These are phyloP conservation scores for Cylindroiulus punctatus DNA, from an alignment of 2,888 invertebrate genomes.

Conservation along the genomic window DNA sequence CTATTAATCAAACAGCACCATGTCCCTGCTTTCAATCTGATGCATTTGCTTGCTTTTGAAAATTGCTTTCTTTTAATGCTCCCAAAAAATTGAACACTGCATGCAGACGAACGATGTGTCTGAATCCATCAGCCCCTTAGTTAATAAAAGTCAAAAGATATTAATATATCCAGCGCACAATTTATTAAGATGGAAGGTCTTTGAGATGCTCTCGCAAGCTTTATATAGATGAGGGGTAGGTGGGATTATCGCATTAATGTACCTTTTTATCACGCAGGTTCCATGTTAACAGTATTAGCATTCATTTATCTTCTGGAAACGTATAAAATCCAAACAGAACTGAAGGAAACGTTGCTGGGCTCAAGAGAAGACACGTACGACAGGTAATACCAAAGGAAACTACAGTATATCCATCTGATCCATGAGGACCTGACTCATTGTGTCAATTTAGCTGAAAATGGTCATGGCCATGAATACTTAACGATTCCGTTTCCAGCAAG, in stretches of 20 bases:
- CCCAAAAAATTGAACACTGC: not conserved
- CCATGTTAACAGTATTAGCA: constrained; percentile 39
- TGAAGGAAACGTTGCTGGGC: constrained; percentile 47
- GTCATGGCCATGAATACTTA: not conserved
- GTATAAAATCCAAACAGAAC: constrained; percentile 10
- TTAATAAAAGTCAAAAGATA: constrained; percentile 5
- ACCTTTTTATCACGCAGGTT: not conserved
- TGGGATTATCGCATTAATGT: not conserved
- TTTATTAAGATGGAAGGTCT: not conserved
- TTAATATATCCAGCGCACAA: not conserved
- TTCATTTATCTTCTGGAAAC: constrained; percentile 46
- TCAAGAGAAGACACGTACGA: constrained; percentile 48
- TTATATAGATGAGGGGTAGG: not conserved
- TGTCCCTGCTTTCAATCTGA: too few relatives aligned
- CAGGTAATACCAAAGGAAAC: constrained; percentile 26
- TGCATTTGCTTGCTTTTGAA: too few relatives aligned
- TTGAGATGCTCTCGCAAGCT: not conserved
- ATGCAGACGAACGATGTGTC: not conserved
- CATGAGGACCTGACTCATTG: not conserved
- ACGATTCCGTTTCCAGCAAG: not conserved
- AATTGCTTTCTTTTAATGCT: too few relatives aligned
- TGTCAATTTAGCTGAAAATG: not conserved
- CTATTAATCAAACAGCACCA: too few relatives aligned
- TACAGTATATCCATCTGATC: too few relatives aligned
- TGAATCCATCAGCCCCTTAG: not conserved